phyloP scores from a whole-genome alignment of 2,888 invertebrate genomes.

The Diabrotica balteata region DNA sequence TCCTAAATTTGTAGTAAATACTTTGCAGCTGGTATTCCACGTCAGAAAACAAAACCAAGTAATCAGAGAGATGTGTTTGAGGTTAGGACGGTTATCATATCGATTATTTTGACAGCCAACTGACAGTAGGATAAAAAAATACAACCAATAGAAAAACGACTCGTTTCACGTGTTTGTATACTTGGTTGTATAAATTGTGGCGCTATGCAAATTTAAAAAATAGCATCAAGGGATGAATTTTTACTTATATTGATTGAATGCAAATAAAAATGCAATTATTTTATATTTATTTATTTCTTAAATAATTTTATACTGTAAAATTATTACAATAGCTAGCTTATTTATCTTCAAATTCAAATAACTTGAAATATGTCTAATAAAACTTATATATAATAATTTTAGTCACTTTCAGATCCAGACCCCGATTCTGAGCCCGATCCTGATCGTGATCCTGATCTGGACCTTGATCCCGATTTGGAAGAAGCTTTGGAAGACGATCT shows the following conservation, averaged over 20 bases:
- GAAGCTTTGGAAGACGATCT: slow-evolving; percentile 49
- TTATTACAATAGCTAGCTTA: not conserved
- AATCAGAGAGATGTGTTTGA: not conserved
- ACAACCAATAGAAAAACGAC: too few species aligned
- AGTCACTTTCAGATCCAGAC: slow-evolving; percentile 45
- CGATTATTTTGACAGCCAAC: slow-evolving; percentile 1
- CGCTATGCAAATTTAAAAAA: too few species aligned
- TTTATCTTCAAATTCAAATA: too few species aligned
- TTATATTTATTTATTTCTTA: too few species aligned
- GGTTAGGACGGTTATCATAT: slow-evolving; percentile 10
- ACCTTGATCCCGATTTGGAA: slow-evolving; percentile 44
- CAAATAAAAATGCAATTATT: too few species aligned
- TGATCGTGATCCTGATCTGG: slow-evolving; percentile 43
- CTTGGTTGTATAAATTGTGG: too few species aligned
- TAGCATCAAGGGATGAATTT: too few species aligned
- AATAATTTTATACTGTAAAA: not conserved
- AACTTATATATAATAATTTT: slow-evolving; percentile 14
- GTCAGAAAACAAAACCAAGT: slow-evolving; percentile 16
- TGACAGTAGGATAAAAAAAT: too few species aligned
- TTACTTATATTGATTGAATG: too few species aligned
- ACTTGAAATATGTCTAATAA: too few species aligned
- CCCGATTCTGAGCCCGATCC: slow-evolving; percentile 33
- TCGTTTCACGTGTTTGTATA: too few species aligned
- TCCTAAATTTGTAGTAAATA: slow-evolving; percentile 1
- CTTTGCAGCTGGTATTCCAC: slow-evolving; percentile 23